phyloP scores from a whole-genome alignment of 1,140 invertebrate species.

The Archegozetes longisetosus region DNA sequence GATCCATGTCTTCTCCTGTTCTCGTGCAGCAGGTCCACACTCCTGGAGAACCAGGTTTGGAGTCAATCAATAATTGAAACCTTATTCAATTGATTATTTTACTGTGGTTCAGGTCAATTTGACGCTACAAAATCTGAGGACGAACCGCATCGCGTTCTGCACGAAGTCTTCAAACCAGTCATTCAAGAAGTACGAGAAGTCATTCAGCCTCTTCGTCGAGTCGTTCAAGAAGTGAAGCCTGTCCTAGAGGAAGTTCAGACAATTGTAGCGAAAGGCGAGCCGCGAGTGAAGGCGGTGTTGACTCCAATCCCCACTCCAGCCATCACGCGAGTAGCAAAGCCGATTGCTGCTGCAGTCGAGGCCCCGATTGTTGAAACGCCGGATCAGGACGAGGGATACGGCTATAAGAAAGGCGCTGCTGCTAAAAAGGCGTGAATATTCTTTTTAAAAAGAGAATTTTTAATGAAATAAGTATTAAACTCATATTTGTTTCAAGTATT shows the following conservation, averaged over 20 bases:
- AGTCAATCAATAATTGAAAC: not conserved
- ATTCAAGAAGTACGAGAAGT: constrained; percentile 4
- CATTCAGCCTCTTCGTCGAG: not conserved
- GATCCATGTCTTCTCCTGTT: not conserved
- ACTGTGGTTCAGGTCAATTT: not conserved
- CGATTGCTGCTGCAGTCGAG: too few species aligned
- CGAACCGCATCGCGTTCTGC: not conserved
- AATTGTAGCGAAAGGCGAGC: not conserved
- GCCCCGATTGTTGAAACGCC: too few species aligned
- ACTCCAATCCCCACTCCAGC: too few species aligned
- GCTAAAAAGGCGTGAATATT: too few species aligned
- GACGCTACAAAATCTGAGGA: not conserved
- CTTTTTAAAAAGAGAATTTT: too few species aligned
- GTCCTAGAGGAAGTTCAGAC: not conserved
- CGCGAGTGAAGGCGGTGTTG: too few species aligned
- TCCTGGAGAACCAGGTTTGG: not conserved
- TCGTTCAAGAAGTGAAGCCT: constrained; percentile 3
- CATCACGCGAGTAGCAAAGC: too few species aligned
- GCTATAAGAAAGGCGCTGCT: too few species aligned
- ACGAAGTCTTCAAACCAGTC: not conserved
- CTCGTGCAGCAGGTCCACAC: not conserved
- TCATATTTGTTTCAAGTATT: too few species aligned
- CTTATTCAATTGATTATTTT: not conserved
- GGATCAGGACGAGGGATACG: too few species aligned
- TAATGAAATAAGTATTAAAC: too few species aligned